A percentile compares a stretch with the other conserved stretches of the same genome.
These are phyloP conservation scores for Drosophila affinis DNA, from an alignment of 2,888 invertebrate genomes.

Conservation along the genomic window DNA sequence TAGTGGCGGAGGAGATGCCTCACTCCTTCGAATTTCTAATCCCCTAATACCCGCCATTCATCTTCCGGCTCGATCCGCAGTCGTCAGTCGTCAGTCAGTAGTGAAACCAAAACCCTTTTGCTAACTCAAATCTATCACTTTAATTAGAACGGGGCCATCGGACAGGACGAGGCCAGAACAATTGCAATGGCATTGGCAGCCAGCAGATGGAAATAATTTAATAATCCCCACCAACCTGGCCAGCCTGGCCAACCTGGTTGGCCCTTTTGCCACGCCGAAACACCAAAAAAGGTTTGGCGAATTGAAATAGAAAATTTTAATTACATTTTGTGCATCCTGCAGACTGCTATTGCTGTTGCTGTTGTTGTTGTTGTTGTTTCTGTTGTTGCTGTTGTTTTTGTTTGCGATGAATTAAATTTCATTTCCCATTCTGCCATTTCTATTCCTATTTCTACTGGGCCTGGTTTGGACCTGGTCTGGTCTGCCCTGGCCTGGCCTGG, in stretches of 20 bases:
- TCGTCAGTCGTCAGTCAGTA: background rate
- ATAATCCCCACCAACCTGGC: conserved; percentile 43
- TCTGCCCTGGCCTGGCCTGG: conserved; percentile 12
- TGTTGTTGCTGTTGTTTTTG: conserved; percentile 52
- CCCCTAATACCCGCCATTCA: conserved; percentile 31
- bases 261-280: conserved; percentile 38
- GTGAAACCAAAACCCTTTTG: background rate
- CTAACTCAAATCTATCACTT: conserved; percentile 67
- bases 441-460: conserved; percentile 31
- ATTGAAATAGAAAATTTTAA: conserved; percentile 74
- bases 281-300: conserved; percentile 51
- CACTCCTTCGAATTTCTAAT: conserved; percentile 41
- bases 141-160: conserved; percentile 59
- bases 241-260: conserved; percentile 51
- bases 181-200: conserved; percentile 22
- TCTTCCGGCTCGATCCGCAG: background rate
- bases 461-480: conserved; percentile 11
- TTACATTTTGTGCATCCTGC: conserved; percentile 75
- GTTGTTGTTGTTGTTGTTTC: conserved; percentile 23
- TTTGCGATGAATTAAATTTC: conserved; percentile 78
- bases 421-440: conserved; percentile 58
- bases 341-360: conserved; percentile 43
- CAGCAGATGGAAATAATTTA: conserved; percentile 60
- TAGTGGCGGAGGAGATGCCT: background rate
- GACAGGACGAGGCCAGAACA: conserved; percentile 28